A percentile compares a stretch with the other conserved stretches of the same genome.
Evolutionary conservation across 2,113 vertebrate genomes (phyloP).

Genomic region (Lipophrys pholis): DNA sequence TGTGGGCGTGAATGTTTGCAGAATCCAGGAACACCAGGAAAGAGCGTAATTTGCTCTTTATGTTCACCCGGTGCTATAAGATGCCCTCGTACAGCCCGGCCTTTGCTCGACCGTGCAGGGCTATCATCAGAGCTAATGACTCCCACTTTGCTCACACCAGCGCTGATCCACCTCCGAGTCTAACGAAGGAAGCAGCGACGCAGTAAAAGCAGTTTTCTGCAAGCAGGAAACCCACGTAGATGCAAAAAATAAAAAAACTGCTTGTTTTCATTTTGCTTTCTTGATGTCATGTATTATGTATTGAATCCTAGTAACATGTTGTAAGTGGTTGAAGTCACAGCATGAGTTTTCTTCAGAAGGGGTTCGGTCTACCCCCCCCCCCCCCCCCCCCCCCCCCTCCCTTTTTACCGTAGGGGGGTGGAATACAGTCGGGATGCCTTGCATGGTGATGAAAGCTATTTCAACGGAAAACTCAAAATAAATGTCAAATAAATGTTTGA

Average conservation of each 20-base stretch:
- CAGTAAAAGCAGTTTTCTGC: neutral
- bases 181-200: slow-evolving; percentile 4
- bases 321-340: no score
- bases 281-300: no score
- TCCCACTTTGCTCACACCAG: slow-evolving; percentile 14
- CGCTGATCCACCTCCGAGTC: slow-evolving; percentile 15
- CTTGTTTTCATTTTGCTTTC: no score
- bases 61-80: slow-evolving; percentile 46
- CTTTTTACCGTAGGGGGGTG: no score
- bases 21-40: slow-evolving; percentile 14
- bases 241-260: neutral
- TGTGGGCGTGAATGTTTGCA: slow-evolving; percentile 25
- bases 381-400: no score
- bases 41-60: slow-evolving; percentile 16
- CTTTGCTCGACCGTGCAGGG: slow-evolving; percentile 38
- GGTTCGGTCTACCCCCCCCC: no score
- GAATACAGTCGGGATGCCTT: no score
- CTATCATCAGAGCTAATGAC: slow-evolving; percentile 48
- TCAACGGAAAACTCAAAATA: no score
- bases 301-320: no score
- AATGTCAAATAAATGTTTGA: no score
- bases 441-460: no score
- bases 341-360: no score
- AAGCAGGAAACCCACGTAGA: neutral
- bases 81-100: slow-evolving; percentile 19